Base-by-base conservation (phyloP, 2,797 vertebrate genomes). In the Takifugu ocellatus region DNA sequence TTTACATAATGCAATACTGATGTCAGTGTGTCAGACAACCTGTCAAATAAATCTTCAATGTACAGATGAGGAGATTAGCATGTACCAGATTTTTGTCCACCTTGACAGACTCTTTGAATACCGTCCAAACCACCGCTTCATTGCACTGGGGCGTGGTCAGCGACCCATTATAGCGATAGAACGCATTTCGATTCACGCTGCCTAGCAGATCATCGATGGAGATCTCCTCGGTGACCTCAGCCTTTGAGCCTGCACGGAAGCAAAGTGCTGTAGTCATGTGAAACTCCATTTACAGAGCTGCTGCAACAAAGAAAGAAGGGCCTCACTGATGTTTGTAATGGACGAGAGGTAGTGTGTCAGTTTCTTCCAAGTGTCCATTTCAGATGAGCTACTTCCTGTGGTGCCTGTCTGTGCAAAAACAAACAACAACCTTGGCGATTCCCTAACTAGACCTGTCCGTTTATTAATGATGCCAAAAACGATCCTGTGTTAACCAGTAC, bases 101-200 rank as follows among this genome's bases (percentile, higher is more conserved):
- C 55, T 77, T 88, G 33, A 92, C 14, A 1, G 88, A 4, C 3
- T 90, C 62, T 72, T 89, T 87, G 25, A 92, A 92, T 5, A 92
- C 36, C 0, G 90, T 91, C 90, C 91, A 92, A 3, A 90, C 75
- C 60, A 91, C 90, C 0, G 68, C 85, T 68, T 92, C 85, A 1
- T 87, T 73, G 59, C 90, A 92, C 0, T 5, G 6, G 2, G 91
- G 91, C 0, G 89, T 91, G n/a, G 90, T 91, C 7, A 92, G 61
- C 14, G 90, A 92, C 52, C 91, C 91, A 0, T 63, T 74, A 71
- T 91, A 92, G 51, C 90, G 88, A 44, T 87, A 92, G 80, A 84
- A 92, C 0, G 50, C 26, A 0, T 11, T 16, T 17, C 51, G 61
- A 56, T 85, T 48, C 52, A 91, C 84, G 0, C 49, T 8, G 5